Evolutionary conservation across 2,888 invertebrate genomes (phyloP).

Genomic region (Lepas anatifera): DNA sequence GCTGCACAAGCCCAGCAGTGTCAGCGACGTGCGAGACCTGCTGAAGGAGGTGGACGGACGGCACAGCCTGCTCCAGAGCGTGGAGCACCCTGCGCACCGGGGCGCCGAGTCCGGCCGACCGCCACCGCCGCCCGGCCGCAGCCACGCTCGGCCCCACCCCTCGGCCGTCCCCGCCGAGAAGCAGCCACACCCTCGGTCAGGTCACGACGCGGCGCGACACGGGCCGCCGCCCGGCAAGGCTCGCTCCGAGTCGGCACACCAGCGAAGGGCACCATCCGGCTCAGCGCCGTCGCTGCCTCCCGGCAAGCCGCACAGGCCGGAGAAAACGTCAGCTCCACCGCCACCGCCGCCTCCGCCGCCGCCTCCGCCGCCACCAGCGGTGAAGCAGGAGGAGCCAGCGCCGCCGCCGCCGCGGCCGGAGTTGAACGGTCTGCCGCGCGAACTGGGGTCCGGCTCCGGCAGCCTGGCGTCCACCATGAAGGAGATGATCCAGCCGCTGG

Average conservation of each 20-base stretch:
- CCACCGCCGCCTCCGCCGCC: not conserved
- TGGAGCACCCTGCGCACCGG: not conserved
- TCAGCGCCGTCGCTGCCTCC: not conserved
- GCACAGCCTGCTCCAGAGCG: not conserved
- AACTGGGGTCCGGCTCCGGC: too few relatives aligned
- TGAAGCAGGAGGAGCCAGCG: not conserved
- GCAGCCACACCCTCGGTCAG: not conserved
- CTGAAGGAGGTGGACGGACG: not conserved
- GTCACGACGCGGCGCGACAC: not conserved
- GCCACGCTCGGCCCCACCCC: not conserved
- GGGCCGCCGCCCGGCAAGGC: not conserved
- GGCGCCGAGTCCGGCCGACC: not conserved
- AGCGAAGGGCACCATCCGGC: not conserved
- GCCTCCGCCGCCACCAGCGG: not conserved
- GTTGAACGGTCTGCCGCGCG: not conserved
- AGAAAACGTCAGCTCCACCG: too few relatives aligned
- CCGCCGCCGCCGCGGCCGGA: not conserved
- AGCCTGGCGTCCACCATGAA: not conserved
- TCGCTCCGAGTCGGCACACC: not conserved
- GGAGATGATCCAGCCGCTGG: not conserved
- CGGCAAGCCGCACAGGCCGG: not conserved
- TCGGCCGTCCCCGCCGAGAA: not conserved
- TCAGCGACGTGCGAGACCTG: constrained; percentile 1
- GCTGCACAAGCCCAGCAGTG: not conserved
- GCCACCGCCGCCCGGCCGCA: not conserved